Base-by-base conservation (phyloP, 2,888 invertebrate species). In the Sthenelais limicola region DNA sequence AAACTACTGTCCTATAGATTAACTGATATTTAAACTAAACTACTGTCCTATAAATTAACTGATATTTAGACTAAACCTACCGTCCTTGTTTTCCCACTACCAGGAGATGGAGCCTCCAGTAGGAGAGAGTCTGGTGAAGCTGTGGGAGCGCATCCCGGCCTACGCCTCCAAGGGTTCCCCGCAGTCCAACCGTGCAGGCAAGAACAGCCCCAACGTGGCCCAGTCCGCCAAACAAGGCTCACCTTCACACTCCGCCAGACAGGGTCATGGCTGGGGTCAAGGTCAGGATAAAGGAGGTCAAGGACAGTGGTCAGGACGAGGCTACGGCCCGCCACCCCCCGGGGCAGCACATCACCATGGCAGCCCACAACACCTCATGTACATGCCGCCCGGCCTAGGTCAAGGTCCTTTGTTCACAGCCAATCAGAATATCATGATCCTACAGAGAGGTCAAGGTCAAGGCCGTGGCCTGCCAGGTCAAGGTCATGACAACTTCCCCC, bases 41-140 rank as follows among this genome's bases (percentile, higher is more conserved):
- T n/a, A n/a, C n/a, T n/a, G 47, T n/a, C 12, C 47, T 43, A n/a
- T 43, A 43, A 15, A n/a, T n/a, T n/a, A n/a, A n/a, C n/a, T n/a
- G n/a, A n/a, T n/a, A n/a, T n/a, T n/a, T n/a, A n/a, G n/a, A n/a
- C n/a, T n/a, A n/a, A n/a, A n/a, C n/a, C n/a, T n/a, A n/a, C n/a
- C n/a, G n/a, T n/a, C n/a, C n/a, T n/a, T n/a, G n/a, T n/a, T n/a
- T n/a, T n/a, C n/a, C n/a, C n/a, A n/a, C n/a, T n/a, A n/a, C n/a
- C 77, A 90, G 89, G 89, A 90, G 79, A 79, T 90, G 33, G 89
- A 89, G 73, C 87, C 89, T 21, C 80, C 78, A 69, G 86, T 89
- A 21, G 90, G 89, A 30, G 88, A 89, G 78, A 80, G 84, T 21
- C 80, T 90, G 33, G 82, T 89, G 35, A 85, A 85, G 73, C 78